Evolutionary conservation across 1,140 invertebrate species (phyloP).

Genomic region (Agrypnia vestita): DNA sequence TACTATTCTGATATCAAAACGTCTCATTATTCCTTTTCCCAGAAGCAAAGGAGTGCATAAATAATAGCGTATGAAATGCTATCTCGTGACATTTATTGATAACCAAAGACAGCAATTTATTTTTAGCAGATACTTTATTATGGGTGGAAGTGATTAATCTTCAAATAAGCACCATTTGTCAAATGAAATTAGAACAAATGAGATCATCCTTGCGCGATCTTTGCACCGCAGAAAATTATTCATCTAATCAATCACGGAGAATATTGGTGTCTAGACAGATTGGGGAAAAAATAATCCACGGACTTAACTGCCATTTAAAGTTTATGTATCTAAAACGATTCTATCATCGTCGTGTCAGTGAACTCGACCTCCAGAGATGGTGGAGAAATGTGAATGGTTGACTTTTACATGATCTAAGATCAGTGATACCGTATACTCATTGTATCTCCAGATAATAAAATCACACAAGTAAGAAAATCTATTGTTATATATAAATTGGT

Average conservation of each 20-base stretch:
- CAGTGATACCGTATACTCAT: no score
- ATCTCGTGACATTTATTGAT: constrained; percentile 4
- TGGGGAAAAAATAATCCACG: background rate
- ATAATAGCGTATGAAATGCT: constrained; percentile 29
- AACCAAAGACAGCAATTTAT: background rate
- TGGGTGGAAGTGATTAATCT: background rate
- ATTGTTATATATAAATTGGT: no score
- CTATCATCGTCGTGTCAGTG: background rate
- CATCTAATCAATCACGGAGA: constrained; percentile 16
- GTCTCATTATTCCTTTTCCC: no score
- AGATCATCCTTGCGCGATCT: background rate
- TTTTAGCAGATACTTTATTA: background rate
- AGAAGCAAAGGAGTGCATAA: background rate
- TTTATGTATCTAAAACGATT: background rate
- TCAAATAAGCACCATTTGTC: background rate
- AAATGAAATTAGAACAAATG: background rate
- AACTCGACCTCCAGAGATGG: background rate
- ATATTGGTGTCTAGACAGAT: constrained; percentile 12
- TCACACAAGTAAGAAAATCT: no score
- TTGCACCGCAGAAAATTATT: background rate
- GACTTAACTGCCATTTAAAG: background rate
- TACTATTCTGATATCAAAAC: no score
- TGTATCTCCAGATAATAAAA: no score
- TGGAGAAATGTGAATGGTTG: background rate
- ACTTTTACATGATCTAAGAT: no score